These are phyloP conservation scores for Vulpes vulpes DNA, from an alignment of 2,113 vertebrate species.

Conservation along the genomic window DNA sequence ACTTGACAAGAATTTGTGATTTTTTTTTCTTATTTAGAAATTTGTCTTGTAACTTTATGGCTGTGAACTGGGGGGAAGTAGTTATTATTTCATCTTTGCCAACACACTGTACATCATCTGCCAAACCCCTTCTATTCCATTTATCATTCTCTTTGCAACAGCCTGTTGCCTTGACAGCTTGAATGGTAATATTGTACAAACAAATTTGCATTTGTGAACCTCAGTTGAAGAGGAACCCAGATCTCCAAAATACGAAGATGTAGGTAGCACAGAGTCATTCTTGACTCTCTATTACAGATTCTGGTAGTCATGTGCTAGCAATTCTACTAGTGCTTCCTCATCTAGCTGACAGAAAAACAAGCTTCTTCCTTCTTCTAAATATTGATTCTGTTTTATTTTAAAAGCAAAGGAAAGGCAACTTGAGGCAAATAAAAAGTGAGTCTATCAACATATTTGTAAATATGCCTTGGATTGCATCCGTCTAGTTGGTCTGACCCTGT, in stretches of 20 bases:
- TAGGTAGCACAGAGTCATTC: background rate
- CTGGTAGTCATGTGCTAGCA: background rate
- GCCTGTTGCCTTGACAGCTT: background rate
- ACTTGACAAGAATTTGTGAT: background rate
- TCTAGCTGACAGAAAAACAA: background rate
- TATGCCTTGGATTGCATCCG: background rate
- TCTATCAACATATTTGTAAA: slow-evolving; percentile 27
- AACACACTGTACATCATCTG: background rate
- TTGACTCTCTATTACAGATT: background rate
- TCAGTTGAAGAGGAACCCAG: background rate
- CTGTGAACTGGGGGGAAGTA: background rate
- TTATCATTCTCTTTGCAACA: background rate
- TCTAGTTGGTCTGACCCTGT: background rate
- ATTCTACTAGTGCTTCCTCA: background rate
- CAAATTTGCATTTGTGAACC: background rate
- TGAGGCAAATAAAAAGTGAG: background rate
- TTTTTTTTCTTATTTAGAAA: slow-evolving; percentile 53
- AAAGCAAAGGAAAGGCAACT: background rate
- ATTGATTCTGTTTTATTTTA: background rate
- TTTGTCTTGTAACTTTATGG: background rate
- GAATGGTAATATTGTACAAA: background rate
- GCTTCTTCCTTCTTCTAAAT: background rate
- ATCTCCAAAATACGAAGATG: background rate
- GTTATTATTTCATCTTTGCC: background rate
- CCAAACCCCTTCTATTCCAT: background rate